Evolutionary conservation across 35 echinoderm and acorn worm species (phyloP).

Genomic region (Anneissia japonica): DNA sequence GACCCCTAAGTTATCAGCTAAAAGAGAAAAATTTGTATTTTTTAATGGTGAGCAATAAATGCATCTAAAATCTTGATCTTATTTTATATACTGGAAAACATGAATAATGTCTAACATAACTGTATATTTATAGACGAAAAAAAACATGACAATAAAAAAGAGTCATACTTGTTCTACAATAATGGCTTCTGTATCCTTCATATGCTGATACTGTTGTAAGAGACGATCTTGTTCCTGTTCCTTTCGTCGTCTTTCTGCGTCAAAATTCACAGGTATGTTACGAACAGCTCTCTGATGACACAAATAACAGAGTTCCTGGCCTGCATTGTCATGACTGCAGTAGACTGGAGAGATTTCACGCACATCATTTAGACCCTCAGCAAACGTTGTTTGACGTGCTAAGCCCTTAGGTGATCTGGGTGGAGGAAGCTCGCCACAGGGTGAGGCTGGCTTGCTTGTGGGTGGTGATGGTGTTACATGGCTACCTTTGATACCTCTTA

Average conservation of each 20-base stretch:
- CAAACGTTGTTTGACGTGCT: constrained; percentile 36
- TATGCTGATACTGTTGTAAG: constrained; percentile 78
- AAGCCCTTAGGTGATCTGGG: constrained; percentile 23
- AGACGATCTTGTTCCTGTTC: constrained; percentile 91
- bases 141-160: background rate
- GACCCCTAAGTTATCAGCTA: too few relatives aligned
- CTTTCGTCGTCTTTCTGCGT: constrained; percentile 62
- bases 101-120: too few relatives aligned
- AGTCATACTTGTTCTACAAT: constrained; percentile 70
- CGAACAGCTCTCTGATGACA: constrained; percentile 90
- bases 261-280: constrained; percentile 86
- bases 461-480: constrained; percentile 71
- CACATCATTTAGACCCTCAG: constrained; percentile 7
- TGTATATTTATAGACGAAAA: too few relatives aligned
- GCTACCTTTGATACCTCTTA: constrained; percentile 54
- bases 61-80: too few relatives aligned
- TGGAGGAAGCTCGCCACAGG: constrained; percentile 27
- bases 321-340: constrained; percentile 37
- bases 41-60: too few relatives aligned
- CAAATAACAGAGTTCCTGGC: constrained; percentile 89
- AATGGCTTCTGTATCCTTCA: constrained; percentile 97
- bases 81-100: too few relatives aligned
- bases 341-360: constrained; percentile 33
- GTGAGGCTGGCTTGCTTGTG: constrained; percentile 62
- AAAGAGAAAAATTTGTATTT: too few relatives aligned